Base-by-base conservation (phyloP, 2,113 vertebrate genomes). In the Isichthys henryi region DNA sequence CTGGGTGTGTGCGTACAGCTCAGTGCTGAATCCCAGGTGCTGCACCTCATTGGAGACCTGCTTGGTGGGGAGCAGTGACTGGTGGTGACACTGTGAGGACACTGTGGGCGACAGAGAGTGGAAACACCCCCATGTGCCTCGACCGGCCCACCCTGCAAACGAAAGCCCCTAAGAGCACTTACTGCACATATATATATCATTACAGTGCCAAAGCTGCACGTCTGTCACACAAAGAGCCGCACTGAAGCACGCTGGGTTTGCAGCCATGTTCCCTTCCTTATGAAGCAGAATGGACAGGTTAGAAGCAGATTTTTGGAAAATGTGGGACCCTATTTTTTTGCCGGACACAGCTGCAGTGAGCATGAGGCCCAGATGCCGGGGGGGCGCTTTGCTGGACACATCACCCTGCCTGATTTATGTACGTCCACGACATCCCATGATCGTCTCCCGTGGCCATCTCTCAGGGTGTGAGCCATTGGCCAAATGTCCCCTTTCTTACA, bases 161-260 rank as follows among this genome's bases (percentile, higher is more conserved):
- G 88, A 90, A 87, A 92, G 89, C 95, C 95, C 94, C 93, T 95
- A 94, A 94, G 92, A 94, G 89, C 89, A 90, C 92, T 96, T 95
- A 94, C 82, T 50, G 56, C 66, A 62, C 91, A 93, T 93, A 95
- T 93, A 94, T 93, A 46, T 11, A 50, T 77, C 23, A 50, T 50
- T 88, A 10, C 21, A 35, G 27, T 10, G 3, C 13, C 35, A 2
- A 17, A 45, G 27, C 17, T 7, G 56, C 8, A 7, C 23, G 52
- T 45, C 39, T 50, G 15, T 35, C 77, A 23, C 27, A 27, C 70
- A 49, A 74, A 45, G 31, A 53, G 35, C 70, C 15, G 23, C 88
- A 88, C 70, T 82, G 35, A 43, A 23, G 13, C 15, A 45, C 8
- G 0, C 77, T 7, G 19, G 1, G 3, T 19, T 83, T 27, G 58